Conservation (phyloP, 2,113 vertebrate genomes). For the Glaucidium brasilianum region DNA sequence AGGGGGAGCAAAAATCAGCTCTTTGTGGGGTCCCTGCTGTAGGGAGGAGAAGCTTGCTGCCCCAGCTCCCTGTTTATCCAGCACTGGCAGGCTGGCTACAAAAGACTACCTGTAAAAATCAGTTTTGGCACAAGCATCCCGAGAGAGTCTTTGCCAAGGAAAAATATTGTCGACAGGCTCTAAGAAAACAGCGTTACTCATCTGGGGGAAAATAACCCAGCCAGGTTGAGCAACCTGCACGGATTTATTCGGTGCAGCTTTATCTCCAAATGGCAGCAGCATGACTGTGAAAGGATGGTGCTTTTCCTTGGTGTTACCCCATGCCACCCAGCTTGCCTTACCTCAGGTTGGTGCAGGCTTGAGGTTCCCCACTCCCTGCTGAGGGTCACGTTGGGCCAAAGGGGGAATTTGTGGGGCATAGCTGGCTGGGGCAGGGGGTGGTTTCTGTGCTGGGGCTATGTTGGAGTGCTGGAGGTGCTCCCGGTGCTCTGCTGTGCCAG, state of each 20-base stretch:
- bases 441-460: background rate
- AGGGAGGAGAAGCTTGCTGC: accelerated
- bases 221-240: background rate
- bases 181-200: background rate
- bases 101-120: background rate
- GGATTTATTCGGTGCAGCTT: background rate
- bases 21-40: background rate
- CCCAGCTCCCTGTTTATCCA: background rate
- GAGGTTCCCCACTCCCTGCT: background rate
- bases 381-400: background rate
- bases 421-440: background rate
- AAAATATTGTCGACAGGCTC: background rate
- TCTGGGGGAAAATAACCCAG: background rate
- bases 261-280: background rate
- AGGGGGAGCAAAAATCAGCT: background rate
- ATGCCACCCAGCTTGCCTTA: accelerated
- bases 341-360: background rate
- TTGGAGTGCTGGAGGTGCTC: background rate
- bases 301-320: background rate
- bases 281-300: background rate
- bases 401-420: too few relatives aligned
- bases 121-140: background rate
- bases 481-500: accelerated
- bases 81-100: accelerated
- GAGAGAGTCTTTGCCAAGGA: background rate